Percentiles rank a stretch among this genome's conserved stretches.
phyloP scores from a whole-genome alignment of 1,140 invertebrate species.

The Leptopilina boulardi region DNA sequence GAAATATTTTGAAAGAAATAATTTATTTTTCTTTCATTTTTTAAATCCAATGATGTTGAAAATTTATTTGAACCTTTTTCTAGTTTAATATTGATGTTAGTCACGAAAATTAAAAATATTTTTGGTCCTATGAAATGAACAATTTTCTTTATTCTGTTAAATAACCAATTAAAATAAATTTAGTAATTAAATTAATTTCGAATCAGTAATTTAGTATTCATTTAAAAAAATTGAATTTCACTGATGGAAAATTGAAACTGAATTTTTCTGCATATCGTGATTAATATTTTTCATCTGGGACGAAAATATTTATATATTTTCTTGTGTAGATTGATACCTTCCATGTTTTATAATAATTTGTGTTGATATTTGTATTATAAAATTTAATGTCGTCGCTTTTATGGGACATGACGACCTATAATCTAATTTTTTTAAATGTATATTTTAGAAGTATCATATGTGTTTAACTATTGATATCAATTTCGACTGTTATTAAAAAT shows the following conservation, averaged over 20 bases:
- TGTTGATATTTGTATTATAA: not conserved
- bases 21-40: too few relatives aligned
- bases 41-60: too few relatives aligned
- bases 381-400: conserved; percentile 10
- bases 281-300: conserved; percentile 9
- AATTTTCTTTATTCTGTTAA: too few relatives aligned
- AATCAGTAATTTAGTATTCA: conserved; percentile 25
- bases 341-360: conserved; percentile 6
- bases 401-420: not conserved
- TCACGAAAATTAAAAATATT: too few relatives aligned
- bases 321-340: conserved; percentile 18
- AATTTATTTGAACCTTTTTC: too few relatives aligned
- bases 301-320: not conserved
- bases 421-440: not conserved
- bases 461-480: not conserved
- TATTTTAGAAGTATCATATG: not conserved
- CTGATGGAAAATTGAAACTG: not conserved
- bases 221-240: conserved; percentile 46
- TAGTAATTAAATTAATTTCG: too few relatives aligned
- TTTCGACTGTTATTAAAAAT: not conserved
- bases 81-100: too few relatives aligned
- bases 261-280: conserved; percentile 6
- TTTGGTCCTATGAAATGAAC: too few relatives aligned
- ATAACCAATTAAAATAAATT: too few relatives aligned
- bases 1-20: too few relatives aligned